Conservation (phyloP, 2,888 invertebrate species). For the Odontothrips loti region DNA sequence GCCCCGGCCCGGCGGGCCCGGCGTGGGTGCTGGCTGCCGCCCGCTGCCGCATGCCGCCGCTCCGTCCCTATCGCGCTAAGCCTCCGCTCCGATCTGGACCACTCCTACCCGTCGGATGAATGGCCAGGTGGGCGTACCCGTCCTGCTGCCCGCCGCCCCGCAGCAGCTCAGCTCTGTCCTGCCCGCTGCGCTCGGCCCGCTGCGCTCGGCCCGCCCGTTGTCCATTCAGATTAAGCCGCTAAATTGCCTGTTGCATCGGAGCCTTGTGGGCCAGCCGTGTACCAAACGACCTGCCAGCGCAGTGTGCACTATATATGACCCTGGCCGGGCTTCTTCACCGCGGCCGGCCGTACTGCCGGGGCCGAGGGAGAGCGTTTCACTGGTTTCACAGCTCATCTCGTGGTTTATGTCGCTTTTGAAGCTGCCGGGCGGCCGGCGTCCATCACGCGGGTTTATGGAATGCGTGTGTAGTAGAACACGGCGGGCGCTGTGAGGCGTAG, state of each 20-base stretch:
- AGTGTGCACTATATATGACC: background rate
- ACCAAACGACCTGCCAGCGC: no score
- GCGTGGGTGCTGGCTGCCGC: background rate
- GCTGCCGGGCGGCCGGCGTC: no score
- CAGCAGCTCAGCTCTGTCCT: background rate
- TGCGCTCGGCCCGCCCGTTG: background rate
- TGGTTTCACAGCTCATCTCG: no score
- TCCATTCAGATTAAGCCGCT: constrained; percentile 9
- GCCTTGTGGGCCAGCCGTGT: background rate
- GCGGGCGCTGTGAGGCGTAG: no score
- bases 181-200: background rate
- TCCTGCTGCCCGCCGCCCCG: background rate
- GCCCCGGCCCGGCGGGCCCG: background rate
- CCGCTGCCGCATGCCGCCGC: background rate
- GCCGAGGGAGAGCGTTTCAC: no score
- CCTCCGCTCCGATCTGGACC: no score
- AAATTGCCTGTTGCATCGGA: background rate
- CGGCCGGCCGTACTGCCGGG: no score
- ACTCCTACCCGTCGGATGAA: background rate
- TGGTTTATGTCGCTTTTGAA: no score
- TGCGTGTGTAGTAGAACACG: no score
- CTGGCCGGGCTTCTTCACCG: background rate
- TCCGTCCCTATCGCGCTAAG: background rate
- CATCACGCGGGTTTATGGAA: no score
- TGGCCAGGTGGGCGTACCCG: background rate